These are phyloP conservation scores for Aselliscus stoliczkanus DNA, from an alignment of 2,797 vertebrate genomes.

Conservation along the genomic window DNA sequence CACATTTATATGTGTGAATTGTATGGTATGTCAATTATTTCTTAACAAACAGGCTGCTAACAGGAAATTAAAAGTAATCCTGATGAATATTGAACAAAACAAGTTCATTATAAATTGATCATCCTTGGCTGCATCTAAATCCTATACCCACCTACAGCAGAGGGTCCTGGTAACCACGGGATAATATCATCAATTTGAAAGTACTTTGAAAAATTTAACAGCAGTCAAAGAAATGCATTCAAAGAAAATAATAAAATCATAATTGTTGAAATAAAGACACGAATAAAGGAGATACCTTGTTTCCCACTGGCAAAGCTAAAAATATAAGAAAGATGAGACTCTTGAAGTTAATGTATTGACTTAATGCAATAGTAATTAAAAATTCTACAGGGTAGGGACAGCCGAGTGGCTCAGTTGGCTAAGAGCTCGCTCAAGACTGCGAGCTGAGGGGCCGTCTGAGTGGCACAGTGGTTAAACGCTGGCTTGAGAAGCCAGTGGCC, in stretches of 20 bases:
- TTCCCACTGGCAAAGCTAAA: not conserved
- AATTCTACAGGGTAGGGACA: not conserved
- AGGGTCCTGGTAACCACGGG: not conserved
- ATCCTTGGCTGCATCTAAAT: conserved; percentile 6
- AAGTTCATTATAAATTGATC: not conserved
- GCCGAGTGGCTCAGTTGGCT: too few relatives aligned
- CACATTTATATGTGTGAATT: not conserved
- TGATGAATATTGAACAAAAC: not conserved
- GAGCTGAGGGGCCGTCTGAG: too few relatives aligned
- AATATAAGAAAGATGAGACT: not conserved
- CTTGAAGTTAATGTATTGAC: not conserved
- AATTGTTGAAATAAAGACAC: conserved; percentile 14
- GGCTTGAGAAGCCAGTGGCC: too few relatives aligned
- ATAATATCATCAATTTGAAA: conserved; percentile 23
- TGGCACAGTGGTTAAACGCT: too few relatives aligned
- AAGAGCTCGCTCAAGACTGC: too few relatives aligned
- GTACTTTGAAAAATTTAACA: conserved; percentile 36
- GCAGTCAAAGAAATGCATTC: not conserved
- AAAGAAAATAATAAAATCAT: conserved; percentile 30
- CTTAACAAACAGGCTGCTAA: not conserved
- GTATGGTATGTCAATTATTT: not conserved
- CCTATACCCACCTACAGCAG: not conserved
- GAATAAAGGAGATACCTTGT: not conserved
- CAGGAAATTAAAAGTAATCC: not conserved
- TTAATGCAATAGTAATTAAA: conserved; percentile 5